Evolutionary conservation across 2,113 vertebrate species (phyloP).

Genomic region (Tragelaphus imberbis): DNA sequence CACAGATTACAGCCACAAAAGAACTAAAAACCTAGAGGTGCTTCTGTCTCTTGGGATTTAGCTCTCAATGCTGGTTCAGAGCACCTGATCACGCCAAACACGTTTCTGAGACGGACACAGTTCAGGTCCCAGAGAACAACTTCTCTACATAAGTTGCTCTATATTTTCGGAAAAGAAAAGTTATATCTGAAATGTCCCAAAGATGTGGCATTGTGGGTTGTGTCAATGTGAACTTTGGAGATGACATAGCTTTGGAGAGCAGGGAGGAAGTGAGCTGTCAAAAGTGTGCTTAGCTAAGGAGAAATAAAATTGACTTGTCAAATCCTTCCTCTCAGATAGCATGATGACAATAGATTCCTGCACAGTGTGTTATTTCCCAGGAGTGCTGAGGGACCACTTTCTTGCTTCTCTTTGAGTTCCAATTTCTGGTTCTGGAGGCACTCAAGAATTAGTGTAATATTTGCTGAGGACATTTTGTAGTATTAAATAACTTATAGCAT

Average conservation of each 20-base stretch:
- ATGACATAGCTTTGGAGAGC: not conserved
- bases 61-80: not conserved
- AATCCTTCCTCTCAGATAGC: not conserved
- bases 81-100: not conserved
- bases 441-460: not conserved
- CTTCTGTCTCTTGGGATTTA: not conserved
- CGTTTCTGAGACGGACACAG: not conserved
- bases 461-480: not conserved
- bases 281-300: not conserved
- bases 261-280: not conserved
- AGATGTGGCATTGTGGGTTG: not conserved
- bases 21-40: not conserved
- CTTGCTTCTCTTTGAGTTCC: not conserved
- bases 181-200: not conserved
- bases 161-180: not conserved
- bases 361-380: not conserved
- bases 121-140: not conserved
- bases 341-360: not conserved
- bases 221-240: not conserved
- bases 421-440: not conserved
- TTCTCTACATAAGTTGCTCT: not conserved
- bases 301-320: slow-evolving; percentile 3
- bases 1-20: not conserved
- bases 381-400: not conserved
- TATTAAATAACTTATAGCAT: not conserved